Evolutionary conservation across 2,888 invertebrate species (phyloP), one percentile per base, ranked within the genome.

Genomic region (Erynnis tages): DNA sequence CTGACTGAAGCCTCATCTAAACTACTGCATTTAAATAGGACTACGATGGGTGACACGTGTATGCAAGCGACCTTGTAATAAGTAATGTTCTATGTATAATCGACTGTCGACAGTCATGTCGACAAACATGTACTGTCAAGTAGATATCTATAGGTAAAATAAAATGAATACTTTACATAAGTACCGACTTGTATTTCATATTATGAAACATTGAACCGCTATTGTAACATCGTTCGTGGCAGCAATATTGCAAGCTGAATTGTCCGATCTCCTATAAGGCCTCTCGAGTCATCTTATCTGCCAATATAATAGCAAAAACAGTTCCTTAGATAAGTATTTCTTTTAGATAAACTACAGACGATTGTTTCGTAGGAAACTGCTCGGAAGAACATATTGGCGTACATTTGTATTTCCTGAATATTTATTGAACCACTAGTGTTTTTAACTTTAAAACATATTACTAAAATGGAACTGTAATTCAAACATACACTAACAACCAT

Each of bases 191-290:
- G 17, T 14, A 48, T 41, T 34, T 41, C 25, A 50, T 45, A 49
- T 25, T 35, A 45, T 41, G 48, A 54, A 58, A 57, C 47, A 54
- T 53, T 58, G 56, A 58, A 62, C 61, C 55, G 44, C 60, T 47
- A 68, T 70, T 71, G 67, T 67, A 57, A 61, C 59, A 65, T 58
- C 56, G 58, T 57, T 58, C 52, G 27, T 50, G 52, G 54, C 44
- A 66, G 73, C 73, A 76, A 76, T 83, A 82, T 82, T 77, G 75
- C 69, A 68, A 69, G 64, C 68, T 65, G 66, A 76, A 69, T 61
- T 56, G 62, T 53, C 62, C 61, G 69, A 72, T 73, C 66, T 71
- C 67, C 64, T 62, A 58, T 60, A 58, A 67, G 65, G 52, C 68
- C 76, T 69, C 79, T 82, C 67, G 68, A 75, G 71, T 59, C 65